Evolutionary conservation across 2,113 vertebrate genomes (phyloP).

Genomic region (Anser cygnoides): DNA sequence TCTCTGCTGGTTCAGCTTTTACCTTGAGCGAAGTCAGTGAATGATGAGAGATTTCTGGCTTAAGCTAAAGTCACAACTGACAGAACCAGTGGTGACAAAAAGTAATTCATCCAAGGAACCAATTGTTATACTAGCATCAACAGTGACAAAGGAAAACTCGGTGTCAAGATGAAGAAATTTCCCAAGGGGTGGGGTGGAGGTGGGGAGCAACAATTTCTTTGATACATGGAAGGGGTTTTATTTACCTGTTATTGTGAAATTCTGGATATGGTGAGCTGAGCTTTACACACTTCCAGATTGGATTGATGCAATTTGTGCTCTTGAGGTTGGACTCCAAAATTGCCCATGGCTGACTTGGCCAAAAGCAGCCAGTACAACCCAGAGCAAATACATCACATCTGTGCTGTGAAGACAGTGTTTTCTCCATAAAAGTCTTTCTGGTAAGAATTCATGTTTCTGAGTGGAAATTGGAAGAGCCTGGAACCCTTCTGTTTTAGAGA

Average conservation of each 20-base stretch:
- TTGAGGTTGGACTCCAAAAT: neutral
- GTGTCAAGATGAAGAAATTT: neutral
- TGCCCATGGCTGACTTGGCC: neutral
- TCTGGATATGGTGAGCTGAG: neutral
- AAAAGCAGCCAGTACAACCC: neutral
- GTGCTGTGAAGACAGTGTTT: neutral
- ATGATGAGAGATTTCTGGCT: neutral
- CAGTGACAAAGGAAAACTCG: rapidly evolving
- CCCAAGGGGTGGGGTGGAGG: neutral
- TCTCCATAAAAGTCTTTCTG: neutral
- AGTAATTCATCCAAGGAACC: neutral
- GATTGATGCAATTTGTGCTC: neutral
- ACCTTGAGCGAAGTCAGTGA: neutral
- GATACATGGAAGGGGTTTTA: neutral
- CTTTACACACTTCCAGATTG: neutral
- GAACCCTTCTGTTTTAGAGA: neutral
- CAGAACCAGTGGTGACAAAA: neutral
- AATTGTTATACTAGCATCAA: neutral
- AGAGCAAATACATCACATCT: neutral
- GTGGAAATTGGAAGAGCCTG: neutral
- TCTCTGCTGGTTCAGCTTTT: neutral
- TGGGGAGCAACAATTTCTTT: neutral
- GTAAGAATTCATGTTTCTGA: neutral
- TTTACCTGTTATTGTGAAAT: neutral
- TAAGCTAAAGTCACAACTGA: neutral